These are phyloP conservation scores for Brachionus asplanchnoidis DNA, from an alignment of 1,140 invertebrate genomes.

Conservation along the genomic window DNA sequence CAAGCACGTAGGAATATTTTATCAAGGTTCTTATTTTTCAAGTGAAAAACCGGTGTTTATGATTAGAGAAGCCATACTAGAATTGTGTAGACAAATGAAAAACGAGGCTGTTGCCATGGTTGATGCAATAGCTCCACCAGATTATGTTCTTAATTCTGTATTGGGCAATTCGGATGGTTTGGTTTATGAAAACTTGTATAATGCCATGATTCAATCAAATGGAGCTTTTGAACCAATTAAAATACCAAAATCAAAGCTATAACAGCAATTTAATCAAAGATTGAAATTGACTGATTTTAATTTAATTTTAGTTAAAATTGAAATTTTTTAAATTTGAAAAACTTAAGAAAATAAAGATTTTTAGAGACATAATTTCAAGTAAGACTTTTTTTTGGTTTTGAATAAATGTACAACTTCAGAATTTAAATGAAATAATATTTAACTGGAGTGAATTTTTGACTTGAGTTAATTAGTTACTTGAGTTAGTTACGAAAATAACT, in stretches of 20 bases:
- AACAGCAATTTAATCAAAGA: too few species aligned
- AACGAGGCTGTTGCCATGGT: constrained; percentile 71
- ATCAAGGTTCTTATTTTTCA: constrained; percentile 53
- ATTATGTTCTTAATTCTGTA: constrained; percentile 51
- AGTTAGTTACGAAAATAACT: too few species aligned
- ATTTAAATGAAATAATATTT: too few species aligned
- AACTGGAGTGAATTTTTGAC: too few species aligned
- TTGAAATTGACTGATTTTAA: background rate
- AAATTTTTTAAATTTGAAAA: background rate
- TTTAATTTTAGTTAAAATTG: background rate
- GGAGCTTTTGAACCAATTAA: constrained; percentile 28
- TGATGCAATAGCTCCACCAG: constrained; percentile 78
- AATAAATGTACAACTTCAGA: too few species aligned
- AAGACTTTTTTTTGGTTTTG: too few species aligned
- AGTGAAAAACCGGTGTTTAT: constrained; percentile 48
- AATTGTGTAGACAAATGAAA: constrained; percentile 64
- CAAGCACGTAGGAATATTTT: constrained; percentile 50
- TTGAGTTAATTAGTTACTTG: too few species aligned
- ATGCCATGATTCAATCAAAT: constrained; percentile 38
- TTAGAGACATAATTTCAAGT: too few species aligned
- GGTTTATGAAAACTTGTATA: constrained; percentile 45
- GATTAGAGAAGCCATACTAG: constrained; percentile 61
- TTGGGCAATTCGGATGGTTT: constrained; percentile 53
- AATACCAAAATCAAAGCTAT: background rate
- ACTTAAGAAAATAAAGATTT: too few species aligned